Conservation (phyloP, 2,113 vertebrate species). For the Tringa solitaria region DNA sequence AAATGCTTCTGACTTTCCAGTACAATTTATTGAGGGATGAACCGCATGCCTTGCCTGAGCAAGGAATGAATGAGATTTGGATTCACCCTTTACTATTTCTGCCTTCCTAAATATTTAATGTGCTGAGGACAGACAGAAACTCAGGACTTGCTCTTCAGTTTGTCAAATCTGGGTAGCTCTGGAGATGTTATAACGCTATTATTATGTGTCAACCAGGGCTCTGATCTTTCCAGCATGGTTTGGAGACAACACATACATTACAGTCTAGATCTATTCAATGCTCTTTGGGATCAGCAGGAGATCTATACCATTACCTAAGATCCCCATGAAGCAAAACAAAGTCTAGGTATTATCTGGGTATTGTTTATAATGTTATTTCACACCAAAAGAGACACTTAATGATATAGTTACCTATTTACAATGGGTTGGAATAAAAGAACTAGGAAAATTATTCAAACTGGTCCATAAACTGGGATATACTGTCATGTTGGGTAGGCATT, state of each 20-base stretch:
- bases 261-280: background rate
- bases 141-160: background rate
- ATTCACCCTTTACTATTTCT: conserved; percentile 5
- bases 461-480: background rate
- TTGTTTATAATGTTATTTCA: background rate
- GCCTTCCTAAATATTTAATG: background rate
- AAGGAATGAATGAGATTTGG: background rate
- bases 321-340: background rate
- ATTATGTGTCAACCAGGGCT: background rate
- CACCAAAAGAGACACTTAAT: background rate
- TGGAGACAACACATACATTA: background rate
- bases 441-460: background rate
- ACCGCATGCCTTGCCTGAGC: background rate
- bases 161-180: background rate
- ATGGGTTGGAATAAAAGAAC: background rate
- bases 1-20: conserved; percentile 1
- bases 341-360: background rate
- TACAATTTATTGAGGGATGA: background rate
- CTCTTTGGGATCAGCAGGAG: background rate
- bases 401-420: background rate
- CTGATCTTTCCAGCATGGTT: background rate
- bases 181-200: background rate
- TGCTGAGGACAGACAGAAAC: background rate
- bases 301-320: background rate
- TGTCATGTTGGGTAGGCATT: background rate